phyloP scores from a whole-genome alignment of 2,888 invertebrate species.

The Kuschelorhynchus macadamiae region DNA sequence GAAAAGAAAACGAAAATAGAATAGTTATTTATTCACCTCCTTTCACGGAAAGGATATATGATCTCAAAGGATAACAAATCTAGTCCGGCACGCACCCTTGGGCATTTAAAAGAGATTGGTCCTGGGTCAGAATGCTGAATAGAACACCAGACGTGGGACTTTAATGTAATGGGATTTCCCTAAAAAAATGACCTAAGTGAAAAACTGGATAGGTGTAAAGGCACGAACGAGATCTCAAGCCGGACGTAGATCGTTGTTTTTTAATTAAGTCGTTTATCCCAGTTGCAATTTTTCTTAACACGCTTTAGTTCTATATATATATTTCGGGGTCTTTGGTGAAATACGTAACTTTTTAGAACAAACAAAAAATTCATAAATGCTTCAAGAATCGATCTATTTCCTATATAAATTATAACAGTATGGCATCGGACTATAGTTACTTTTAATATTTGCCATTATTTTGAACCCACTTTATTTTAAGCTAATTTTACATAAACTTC shows the following conservation, averaged over 20 bases:
- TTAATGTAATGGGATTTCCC: conserved; percentile 39
- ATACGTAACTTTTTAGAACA: too few relatives aligned
- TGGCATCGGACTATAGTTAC: too few relatives aligned
- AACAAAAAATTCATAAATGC: too few relatives aligned
- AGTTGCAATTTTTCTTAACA: too few relatives aligned
- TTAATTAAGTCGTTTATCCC: not conserved
- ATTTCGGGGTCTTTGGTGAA: too few relatives aligned
- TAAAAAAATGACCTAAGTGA: conserved; percentile 36
- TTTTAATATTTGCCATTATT: too few relatives aligned
- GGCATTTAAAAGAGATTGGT: conserved; percentile 62
- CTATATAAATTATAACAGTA: too few relatives aligned
- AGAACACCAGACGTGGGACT: conserved; percentile 37
- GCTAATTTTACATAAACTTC: too few relatives aligned
- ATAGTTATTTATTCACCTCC: conserved; percentile 63
- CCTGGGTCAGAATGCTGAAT: conserved; percentile 56
- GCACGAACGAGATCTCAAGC: not conserved
- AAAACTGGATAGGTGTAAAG: conserved; percentile 11
- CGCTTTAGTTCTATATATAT: too few relatives aligned
- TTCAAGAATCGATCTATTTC: too few relatives aligned
- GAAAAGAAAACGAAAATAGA: conserved; percentile 58
- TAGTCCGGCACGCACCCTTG: conserved; percentile 59
- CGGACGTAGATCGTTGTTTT: not conserved
- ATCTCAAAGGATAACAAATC: conserved; percentile 62
- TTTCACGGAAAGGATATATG: conserved; percentile 59
- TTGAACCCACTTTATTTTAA: too few relatives aligned